Conservation (phyloP, 2,113 vertebrate species). For the Corythornis madagascariensis region DNA sequence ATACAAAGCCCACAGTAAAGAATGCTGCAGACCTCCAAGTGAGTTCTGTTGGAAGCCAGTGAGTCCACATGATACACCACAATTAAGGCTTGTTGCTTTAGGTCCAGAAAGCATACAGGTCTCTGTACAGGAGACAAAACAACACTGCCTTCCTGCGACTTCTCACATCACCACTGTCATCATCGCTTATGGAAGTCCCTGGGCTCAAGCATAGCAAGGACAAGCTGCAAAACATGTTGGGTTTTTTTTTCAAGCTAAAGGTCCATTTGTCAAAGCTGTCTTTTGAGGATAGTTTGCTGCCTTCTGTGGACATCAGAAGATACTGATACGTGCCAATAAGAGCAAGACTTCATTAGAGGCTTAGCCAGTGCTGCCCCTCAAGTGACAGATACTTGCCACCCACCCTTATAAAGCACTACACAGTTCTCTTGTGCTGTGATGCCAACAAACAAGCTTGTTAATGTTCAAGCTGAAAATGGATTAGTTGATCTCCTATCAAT, state of each 20-base stretch:
- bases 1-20: background rate
- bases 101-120: background rate
- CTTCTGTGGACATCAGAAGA: background rate
- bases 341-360: background rate
- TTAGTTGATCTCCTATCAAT: background rate
- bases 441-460: background rate
- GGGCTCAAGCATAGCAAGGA: background rate
- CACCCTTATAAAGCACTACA: background rate
- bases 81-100: background rate
- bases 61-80: background rate
- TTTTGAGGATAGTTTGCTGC: background rate
- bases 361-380: background rate
- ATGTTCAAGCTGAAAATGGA: background rate
- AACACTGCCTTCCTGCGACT: accelerated
- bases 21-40: background rate
- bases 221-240: background rate
- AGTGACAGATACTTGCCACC: background rate
- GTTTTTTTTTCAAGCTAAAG: background rate
- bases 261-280: background rate
- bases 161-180: accelerated
- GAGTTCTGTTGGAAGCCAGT: background rate
- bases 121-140: background rate
- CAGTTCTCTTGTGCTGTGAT: background rate
- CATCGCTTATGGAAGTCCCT: background rate
- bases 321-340: no score